Conservation (phyloP, 2,888 invertebrate genomes). For the Adineta ricciae region DNA sequence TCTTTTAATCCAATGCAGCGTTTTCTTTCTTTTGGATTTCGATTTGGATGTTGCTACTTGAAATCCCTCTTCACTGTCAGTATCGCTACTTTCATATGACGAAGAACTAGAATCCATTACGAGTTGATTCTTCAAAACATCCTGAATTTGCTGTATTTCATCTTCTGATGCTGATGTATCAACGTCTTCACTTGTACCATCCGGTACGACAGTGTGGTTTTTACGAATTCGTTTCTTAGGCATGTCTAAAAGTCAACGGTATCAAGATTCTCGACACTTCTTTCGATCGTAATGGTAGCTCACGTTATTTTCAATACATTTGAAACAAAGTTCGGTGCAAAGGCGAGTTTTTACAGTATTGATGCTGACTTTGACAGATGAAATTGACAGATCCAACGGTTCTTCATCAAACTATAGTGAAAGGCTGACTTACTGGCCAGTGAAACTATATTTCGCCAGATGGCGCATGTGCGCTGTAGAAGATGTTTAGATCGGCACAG, state of each 20-base stretch:
- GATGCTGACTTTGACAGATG: no score
- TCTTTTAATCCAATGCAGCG: neutral
- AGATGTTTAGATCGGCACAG: no score
- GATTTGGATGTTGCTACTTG: neutral
- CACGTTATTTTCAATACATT: no score
- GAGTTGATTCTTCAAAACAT: neutral
- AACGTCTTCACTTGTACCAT: neutral
- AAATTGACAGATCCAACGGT: no score
- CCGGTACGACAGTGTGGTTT: neutral
- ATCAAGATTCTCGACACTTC: no score
- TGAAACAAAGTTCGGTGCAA: no score
- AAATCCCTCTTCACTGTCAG: neutral
- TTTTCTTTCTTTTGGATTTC: neutral
- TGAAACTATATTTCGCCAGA: no score
- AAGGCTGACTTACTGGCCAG: no score
- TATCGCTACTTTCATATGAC: neutral
- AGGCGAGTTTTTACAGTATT: no score
- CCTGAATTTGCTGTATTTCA: neutral
- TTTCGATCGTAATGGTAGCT: neutral
- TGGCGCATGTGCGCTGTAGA: no score
- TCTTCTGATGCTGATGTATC: neutral
- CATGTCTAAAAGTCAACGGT: neutral
- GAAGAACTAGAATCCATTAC: neutral
- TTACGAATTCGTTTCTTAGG: neutral
- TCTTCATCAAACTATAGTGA: no score